Conservation (phyloP, 2,888 invertebrate genomes). For the Leptarthrus brevirostris region DNA sequence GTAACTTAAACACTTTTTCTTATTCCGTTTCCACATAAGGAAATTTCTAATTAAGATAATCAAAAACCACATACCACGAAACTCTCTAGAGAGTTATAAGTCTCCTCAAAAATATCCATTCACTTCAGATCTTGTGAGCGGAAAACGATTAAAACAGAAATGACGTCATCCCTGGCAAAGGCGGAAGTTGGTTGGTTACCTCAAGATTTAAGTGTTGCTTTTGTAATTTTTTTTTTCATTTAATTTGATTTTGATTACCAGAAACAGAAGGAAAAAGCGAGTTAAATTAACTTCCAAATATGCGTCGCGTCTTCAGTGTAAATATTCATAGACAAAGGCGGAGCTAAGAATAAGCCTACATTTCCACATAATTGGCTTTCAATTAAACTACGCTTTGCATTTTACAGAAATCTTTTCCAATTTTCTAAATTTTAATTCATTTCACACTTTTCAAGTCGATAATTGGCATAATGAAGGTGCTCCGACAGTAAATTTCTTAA, state of each 20-base stretch:
- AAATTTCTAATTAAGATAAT: no score
- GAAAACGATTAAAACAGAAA: slow-evolving; percentile 5
- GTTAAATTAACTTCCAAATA: neutral
- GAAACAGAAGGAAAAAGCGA: neutral
- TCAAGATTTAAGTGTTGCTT: neutral
- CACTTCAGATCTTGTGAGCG: slow-evolving; percentile 5
- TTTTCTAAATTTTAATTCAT: no score
- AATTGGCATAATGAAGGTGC: neutral
- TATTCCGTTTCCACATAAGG: no score
- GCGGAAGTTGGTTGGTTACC: neutral
- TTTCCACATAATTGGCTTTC: no score
- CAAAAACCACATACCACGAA: slow-evolving; percentile 2
- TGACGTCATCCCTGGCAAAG: slow-evolving; percentile 10
- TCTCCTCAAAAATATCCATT: slow-evolving; percentile 5
- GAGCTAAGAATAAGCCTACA: no score
- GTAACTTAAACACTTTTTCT: no score
- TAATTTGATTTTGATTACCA: slow-evolving; percentile 36
- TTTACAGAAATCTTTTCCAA: neutral
- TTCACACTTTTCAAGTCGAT: neutral
- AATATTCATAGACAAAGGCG: no score
- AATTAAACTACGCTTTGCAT: neutral
- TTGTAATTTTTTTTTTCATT: neutral
- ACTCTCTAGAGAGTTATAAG: slow-evolving; percentile 9
- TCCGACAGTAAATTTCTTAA: slow-evolving; percentile 10
- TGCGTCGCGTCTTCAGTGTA: neutral